Percentiles rank a stretch among this genome's conserved stretches.
Evolutionary conservation across 1,140 invertebrate genomes (phyloP).

Genomic region (Doryteuthis pealeii): DNA sequence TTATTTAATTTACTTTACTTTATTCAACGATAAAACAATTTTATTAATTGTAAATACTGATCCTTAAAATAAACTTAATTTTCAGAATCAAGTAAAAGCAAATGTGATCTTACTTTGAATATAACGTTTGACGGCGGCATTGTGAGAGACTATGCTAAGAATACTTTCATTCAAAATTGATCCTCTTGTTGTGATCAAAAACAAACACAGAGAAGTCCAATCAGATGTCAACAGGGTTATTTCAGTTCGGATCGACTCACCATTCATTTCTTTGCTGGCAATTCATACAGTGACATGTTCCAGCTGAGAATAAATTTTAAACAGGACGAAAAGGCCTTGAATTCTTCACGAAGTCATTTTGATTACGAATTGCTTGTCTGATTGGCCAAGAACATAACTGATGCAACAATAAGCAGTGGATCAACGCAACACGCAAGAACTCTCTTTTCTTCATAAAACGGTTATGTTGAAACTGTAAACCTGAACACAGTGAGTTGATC

Average conservation of each 20-base stretch:
- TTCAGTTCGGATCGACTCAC: neutral
- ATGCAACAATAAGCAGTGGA: neutral
- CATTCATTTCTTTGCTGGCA: neutral
- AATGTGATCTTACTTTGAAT: neutral
- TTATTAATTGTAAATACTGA: too few species aligned
- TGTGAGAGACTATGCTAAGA: neutral
- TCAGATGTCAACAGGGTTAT: neutral
- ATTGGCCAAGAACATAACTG: neutral
- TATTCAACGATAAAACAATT: too few species aligned
- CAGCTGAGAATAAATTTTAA: neutral
- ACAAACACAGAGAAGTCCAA: neutral
- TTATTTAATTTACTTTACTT: too few species aligned
- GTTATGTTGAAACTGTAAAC: too few species aligned
- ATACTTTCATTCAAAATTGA: neutral
- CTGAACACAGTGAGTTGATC: too few species aligned
- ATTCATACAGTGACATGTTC: neutral
- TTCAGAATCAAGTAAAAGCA: neutral
- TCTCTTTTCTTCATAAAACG: too few species aligned
- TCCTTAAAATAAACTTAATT: too few species aligned
- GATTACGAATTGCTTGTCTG: neutral
- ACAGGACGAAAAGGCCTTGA: neutral
- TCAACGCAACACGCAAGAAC: too few species aligned
- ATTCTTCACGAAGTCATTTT: neutral
- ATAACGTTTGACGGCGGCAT: neutral
- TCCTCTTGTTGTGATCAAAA: neutral